Conservation (phyloP, 1,140 invertebrate species). For the Platyscapa corneri region DNA sequence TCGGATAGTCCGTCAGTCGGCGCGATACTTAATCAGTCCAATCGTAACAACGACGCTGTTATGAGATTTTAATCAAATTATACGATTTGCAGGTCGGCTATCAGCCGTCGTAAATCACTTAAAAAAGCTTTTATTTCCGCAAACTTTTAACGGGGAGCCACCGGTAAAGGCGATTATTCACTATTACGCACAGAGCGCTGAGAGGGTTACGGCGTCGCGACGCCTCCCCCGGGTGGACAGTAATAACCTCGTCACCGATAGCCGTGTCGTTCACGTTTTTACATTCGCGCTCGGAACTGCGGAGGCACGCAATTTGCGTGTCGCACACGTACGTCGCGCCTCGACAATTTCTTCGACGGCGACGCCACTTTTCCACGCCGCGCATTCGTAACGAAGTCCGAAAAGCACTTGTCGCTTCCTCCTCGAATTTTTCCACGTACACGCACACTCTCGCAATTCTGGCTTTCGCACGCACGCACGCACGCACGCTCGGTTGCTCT, state of each 20-base stretch:
- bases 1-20: background rate
- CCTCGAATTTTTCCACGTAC: background rate
- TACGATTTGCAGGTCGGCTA: background rate
- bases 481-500: too few species aligned
- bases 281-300: too few species aligned
- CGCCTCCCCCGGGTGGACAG: too few species aligned
- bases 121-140: background rate
- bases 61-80: background rate
- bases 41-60: background rate
- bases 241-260: too few species aligned
- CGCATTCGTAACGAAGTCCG: constrained; percentile 33
- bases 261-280: too few species aligned
- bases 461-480: background rate
- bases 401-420: background rate
- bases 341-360: constrained; percentile 38
- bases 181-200: background rate
- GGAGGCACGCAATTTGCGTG: too few species aligned
- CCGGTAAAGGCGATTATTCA: background rate
- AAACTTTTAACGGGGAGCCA: too few species aligned
- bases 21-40: background rate
- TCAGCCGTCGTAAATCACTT: background rate
- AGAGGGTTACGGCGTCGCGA: too few species aligned
- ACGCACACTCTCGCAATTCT: background rate
- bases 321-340: too few species aligned
- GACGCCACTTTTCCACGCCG: constrained; percentile 20